A percentile compares a stretch with the other conserved stretches of the same genome.
These are phyloP conservation scores for Masnerella sp. DNA, from an alignment of 2,888 invertebrate species.

Conservation along the genomic window DNA sequence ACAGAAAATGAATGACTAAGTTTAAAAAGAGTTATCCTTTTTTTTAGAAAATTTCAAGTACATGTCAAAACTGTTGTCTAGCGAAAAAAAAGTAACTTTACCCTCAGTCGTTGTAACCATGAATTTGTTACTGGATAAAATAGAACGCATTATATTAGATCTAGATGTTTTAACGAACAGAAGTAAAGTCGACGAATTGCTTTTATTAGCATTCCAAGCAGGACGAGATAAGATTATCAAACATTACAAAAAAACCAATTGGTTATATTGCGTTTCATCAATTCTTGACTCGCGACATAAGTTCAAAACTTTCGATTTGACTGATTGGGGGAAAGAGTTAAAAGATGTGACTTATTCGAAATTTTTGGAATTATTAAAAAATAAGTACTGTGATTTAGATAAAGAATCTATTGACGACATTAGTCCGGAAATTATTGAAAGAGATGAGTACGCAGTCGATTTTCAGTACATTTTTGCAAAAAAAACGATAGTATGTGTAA, in stretches of 20 bases:
- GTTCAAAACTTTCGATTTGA: conserved; percentile 11
- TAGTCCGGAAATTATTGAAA: too few relatives aligned
- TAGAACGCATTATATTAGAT: too few relatives aligned
- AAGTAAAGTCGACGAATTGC: too few relatives aligned
- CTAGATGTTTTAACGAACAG: too few relatives aligned
- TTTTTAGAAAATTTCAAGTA: conserved; percentile 32
- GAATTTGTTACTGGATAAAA: conserved; percentile 35
- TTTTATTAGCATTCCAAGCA: conserved; percentile 22
- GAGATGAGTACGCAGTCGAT: conserved; percentile 9
- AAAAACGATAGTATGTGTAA: too few relatives aligned
- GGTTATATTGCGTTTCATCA: conserved; percentile 11
- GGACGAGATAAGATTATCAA: conserved; percentile 12
- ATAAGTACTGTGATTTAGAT: conserved; percentile 5
- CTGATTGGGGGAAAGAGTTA: conserved; percentile 22
- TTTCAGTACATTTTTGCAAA: conserved; percentile 1
- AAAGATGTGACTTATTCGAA: background rate
- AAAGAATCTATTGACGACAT: too few relatives aligned
- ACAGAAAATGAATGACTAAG: background rate
- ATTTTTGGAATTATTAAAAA: too few relatives aligned
- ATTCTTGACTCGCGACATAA: conserved; percentile 36
- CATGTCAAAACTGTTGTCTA: conserved; percentile 14
- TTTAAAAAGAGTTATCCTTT: too few relatives aligned
- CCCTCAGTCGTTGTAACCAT: conserved; percentile 17
- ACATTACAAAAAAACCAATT: conserved; percentile 9
- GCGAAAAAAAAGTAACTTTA: conserved; percentile 25